Conservation (phyloP, 2,888 invertebrate species). For the Beris chalybata region DNA sequence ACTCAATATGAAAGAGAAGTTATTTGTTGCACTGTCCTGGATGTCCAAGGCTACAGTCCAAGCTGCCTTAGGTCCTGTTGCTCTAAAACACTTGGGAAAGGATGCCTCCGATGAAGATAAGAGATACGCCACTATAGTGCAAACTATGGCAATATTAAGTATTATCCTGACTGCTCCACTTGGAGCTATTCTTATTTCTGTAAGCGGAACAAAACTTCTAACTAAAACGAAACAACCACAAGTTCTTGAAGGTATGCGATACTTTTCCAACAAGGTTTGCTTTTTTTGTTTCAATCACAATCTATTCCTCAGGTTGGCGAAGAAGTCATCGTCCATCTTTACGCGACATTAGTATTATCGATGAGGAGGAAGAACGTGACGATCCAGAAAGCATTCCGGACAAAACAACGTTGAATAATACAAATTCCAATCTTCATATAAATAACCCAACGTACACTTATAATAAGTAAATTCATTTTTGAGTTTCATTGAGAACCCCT, state of each 20-base stretch:
- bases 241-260: constrained; percentile 62
- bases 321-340: constrained; percentile 81
- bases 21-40: constrained; percentile 90
- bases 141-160: constrained; percentile 78
- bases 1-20: constrained; percentile 83
- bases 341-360: constrained; percentile 83
- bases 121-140: constrained; percentile 68
- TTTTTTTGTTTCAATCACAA: not conserved
- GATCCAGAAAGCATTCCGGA: constrained; percentile 54
- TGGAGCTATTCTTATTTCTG: constrained; percentile 78
- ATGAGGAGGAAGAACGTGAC: constrained; percentile 76
- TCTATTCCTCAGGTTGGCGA: constrained; percentile 65
- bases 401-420: constrained; percentile 50
- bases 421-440: constrained; percentile 49
- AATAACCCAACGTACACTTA: constrained; percentile 39
- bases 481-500: too few relatives aligned
- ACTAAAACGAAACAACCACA: constrained; percentile 76
- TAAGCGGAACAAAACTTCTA: constrained; percentile 75
- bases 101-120: constrained; percentile 58
- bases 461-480: constrained; percentile 37
- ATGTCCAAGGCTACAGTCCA: constrained; percentile 98
- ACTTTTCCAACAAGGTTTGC: not conserved
- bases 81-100: constrained; percentile 66
- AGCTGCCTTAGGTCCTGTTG: constrained; percentile 81
- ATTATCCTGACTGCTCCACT: constrained; percentile 83